phyloP scores from a whole-genome alignment of 2,797 vertebrate species.

The Liasis olivaceus region DNA sequence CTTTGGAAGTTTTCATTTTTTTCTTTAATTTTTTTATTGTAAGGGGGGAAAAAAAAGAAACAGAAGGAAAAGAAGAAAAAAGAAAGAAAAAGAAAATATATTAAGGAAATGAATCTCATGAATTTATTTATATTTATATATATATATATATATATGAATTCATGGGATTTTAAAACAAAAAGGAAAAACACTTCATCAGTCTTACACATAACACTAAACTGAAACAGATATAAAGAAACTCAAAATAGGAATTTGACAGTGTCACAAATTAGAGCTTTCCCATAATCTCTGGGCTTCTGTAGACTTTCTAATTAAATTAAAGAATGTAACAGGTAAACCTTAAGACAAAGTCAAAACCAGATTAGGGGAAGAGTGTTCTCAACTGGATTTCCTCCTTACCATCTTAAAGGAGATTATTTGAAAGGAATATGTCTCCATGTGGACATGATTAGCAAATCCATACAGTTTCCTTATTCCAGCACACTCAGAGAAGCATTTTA shows the following conservation, averaged over 20 bases:
- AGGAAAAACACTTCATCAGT: too few relatives aligned
- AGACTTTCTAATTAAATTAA: conserved; percentile 41
- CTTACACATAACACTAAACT: too few relatives aligned
- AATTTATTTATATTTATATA: too few relatives aligned
- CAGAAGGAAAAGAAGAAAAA: too few relatives aligned
- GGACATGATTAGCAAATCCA: conserved; percentile 25
- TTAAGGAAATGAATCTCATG: too few relatives aligned
- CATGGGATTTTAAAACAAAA: too few relatives aligned
- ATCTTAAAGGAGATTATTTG: conserved; percentile 34
- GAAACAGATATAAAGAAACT: too few relatives aligned
- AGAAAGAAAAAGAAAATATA: too few relatives aligned
- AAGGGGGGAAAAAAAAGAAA: too few relatives aligned
- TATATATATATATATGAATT: too few relatives aligned
- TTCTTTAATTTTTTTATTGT: too few relatives aligned
- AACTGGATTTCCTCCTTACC: conserved; percentile 38
- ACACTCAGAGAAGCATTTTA: conserved; percentile 2
- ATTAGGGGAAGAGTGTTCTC: conserved; percentile 43
- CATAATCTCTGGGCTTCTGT: conserved; percentile 29
- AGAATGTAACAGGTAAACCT: conserved; percentile 33
- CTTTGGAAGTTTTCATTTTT: background rate
- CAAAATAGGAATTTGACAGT: conserved; percentile 31
- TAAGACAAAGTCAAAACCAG: background rate
- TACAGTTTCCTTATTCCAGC: conserved; percentile 17
- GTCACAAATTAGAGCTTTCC: conserved; percentile 5
- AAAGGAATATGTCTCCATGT: conserved; percentile 26